Evolutionary conservation across 35 echinoderm and acorn worm species (phyloP).

Genomic region (Antedon bifida): DNA sequence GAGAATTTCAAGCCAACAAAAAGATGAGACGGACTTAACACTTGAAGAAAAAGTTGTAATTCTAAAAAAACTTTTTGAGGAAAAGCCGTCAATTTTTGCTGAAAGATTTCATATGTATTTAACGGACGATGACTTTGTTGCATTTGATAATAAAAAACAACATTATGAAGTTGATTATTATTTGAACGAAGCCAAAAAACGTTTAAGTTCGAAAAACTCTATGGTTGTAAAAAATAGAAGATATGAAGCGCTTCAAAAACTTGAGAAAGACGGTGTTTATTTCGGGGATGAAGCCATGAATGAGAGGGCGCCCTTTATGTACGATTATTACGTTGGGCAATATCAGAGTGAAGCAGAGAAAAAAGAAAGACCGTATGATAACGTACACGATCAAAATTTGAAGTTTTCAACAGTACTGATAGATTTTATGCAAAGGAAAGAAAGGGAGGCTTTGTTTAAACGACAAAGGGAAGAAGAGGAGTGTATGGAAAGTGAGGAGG

Average conservation of each 20-base stretch:
- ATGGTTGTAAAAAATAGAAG: slow-evolving; percentile 39
- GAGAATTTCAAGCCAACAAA: slow-evolving; percentile 65
- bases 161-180: slow-evolving; percentile 78
- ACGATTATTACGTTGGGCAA: slow-evolving; percentile 76
- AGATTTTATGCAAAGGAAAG: slow-evolving; percentile 71
- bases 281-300: slow-evolving; percentile 78
- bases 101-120: slow-evolving; percentile 55
- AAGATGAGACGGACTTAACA: slow-evolving; percentile 45
- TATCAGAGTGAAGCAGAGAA: slow-evolving; percentile 72
- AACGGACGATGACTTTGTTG: slow-evolving; percentile 34
- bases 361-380: slow-evolving; percentile 14
- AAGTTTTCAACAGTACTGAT: slow-evolving; percentile 71
- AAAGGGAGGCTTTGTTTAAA: slow-evolving; percentile 35
- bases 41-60: slow-evolving; percentile 41
- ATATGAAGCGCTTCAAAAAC: slow-evolving; percentile 77
- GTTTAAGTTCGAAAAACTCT: slow-evolving; percentile 20
- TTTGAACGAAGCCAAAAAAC: slow-evolving; percentile 42
- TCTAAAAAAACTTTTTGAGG: slow-evolving; percentile 25
- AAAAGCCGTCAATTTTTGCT: slow-evolving; percentile 50
- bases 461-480: slow-evolving; percentile 37
- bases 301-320: slow-evolving; percentile 73
- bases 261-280: slow-evolving; percentile 55
- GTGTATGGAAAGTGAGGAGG: slow-evolving; percentile 21
- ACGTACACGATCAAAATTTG: slow-evolving; percentile 56
- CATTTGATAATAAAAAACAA: slow-evolving; percentile 37